Base-by-base conservation (phyloP, 1,140 invertebrate species). In the Sycophaga agraensis region DNA sequence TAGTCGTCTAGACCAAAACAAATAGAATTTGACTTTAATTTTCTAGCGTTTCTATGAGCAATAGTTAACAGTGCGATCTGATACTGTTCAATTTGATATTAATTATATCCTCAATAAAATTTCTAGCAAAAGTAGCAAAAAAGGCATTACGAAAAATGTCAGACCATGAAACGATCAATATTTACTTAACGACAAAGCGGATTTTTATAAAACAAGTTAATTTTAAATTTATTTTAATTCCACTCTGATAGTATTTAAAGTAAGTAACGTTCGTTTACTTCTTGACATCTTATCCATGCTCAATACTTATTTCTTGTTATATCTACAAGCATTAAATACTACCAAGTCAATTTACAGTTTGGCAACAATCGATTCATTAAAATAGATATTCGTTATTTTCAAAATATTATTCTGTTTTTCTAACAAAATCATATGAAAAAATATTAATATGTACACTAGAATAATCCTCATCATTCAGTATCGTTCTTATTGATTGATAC, bases 261-360 rank as follows among this genome's bases (percentile, higher is more conserved):
- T 16, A 51, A 42, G 37, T 12, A 40, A 28, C 1, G 12, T 40
- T 43, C 12, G n/a, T n/a, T n/a, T n/a, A n/a, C n/a, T 21, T 43
- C 12, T 22, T 55, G 0, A 55, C 2, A 22, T 14, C 12, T 55
- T 40, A 54, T 55, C 31, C 12, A 61, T 26, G 37, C 61, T 63
- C 40, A 51, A 50, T 57, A 58, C 54, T 57, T 7, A 58, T 63
- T 57, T 63, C 28, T 43, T 42, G 31, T 56, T 43, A 50, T 56
- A 56, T 63, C 35, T 63, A 64, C 24, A 34, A 49, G 9, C 16
- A 5, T 4, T 59, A 51, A 53, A 26, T 16, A 59, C 49, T 46
- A 51, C 19, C 21, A 42, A 6, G 22, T 46, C n/a, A 64, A 64
- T 64, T 50, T 64, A 64, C 57, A 55, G 43, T 64, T 64, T 64